phyloP scores from a whole-genome alignment of 2,113 vertebrate species.

The Ctenomys sociabilis region DNA sequence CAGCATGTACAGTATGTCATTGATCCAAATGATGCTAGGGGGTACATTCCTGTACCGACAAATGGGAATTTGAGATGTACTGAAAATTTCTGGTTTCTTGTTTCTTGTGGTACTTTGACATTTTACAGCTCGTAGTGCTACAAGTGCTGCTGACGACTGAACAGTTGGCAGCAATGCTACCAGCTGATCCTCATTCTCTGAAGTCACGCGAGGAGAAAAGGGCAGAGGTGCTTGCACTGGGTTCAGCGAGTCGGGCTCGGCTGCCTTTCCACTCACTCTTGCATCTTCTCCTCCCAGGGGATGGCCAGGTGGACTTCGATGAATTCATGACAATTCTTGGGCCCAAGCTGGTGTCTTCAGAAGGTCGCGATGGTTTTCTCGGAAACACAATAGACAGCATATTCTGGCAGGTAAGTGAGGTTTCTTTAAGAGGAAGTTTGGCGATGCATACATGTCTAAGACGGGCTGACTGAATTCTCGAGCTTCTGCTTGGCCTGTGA shows the following conservation, averaged over 20 bases:
- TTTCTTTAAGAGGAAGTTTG: not conserved
- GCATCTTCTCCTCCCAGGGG: conserved; percentile 87
- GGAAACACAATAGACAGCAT: conserved; percentile 98
- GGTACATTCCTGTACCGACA: not conserved
- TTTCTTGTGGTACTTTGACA: not conserved
- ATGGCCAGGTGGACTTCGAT: conserved; percentile 98
- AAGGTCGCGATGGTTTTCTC: conserved; percentile 96
- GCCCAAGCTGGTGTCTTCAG: conserved; percentile 96
- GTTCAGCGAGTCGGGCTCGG: not conserved
- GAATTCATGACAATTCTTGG: conserved; percentile 99
- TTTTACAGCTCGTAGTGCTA: not conserved
- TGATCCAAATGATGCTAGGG: not conserved
- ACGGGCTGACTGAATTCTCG: not conserved
- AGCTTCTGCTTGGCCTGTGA: not conserved
- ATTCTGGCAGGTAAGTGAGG: conserved; percentile 98
- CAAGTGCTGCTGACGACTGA: not conserved
- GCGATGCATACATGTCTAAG: not conserved
- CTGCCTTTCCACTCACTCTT: not conserved
- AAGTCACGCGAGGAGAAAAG: not conserved
- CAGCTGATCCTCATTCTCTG: not conserved
- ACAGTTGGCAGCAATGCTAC: not conserved
- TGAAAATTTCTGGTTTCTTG: not conserved
- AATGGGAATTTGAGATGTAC: not conserved
- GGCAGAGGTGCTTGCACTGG: not conserved
- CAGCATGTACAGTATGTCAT: not conserved